phyloP scores from a whole-genome alignment of 92 coral and sea anemone genomes.

The Porites cylindrica region DNA sequence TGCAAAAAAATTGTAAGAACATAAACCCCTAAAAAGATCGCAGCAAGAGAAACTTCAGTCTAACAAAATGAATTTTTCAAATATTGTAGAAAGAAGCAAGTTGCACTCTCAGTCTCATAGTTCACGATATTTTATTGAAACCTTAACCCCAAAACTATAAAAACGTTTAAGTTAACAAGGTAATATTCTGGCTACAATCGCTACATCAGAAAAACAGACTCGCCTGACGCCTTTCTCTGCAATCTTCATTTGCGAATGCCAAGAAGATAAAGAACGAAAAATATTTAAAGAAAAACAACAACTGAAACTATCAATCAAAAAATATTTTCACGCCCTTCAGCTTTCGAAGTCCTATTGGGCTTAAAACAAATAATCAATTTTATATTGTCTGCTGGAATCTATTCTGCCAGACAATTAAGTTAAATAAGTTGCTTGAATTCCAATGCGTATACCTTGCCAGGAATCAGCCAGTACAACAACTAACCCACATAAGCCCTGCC shows the following conservation, averaged over 20 bases:
- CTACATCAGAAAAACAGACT: conserved; percentile 64
- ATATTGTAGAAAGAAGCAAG: no score
- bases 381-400: not conserved
- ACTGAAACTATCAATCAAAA: conserved; percentile 18
- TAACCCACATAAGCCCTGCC: conserved; percentile 18
- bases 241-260: conserved; percentile 64
- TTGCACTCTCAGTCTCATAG: no score
- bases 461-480: conserved; percentile 4
- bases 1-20: no score
- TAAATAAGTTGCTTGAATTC: not conserved
- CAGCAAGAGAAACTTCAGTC: no score
- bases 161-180: not conserved
- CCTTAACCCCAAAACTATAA: conserved; percentile 6
- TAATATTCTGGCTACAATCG: not conserved
- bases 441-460: not conserved
- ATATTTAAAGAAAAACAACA: not conserved
- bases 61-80: no score
- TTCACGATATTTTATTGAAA: not conserved
- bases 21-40: no score
- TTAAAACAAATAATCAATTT: not conserved
- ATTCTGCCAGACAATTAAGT: not conserved
- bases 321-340: not conserved
- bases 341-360: not conserved
- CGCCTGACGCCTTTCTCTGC: conserved; percentile 60
- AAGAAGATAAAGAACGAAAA: not conserved